Evolutionary conservation across 2,888 invertebrate species (phyloP).

Genomic region (Pyrgus malvae): DNA sequence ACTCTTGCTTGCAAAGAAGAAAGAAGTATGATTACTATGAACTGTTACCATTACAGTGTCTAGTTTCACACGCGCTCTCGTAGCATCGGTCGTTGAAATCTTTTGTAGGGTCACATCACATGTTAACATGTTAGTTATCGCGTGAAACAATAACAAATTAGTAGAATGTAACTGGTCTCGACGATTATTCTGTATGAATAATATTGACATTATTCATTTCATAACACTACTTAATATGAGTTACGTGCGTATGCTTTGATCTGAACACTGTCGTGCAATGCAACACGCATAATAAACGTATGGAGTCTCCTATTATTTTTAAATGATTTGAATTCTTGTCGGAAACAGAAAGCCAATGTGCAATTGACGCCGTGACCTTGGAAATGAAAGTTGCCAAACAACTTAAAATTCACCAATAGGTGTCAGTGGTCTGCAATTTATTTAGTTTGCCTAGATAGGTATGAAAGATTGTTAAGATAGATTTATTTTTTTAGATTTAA

Average conservation of each 20-base stretch:
- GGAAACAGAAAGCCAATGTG: too few relatives aligned
- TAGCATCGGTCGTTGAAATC: conserved; percentile 59
- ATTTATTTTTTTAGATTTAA: too few relatives aligned
- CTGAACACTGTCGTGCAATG: conserved; percentile 10
- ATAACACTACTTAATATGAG: conserved; percentile 33
- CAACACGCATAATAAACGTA: conserved; percentile 2
- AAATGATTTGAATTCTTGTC: background rate
- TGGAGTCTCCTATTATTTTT: background rate
- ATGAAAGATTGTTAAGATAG: too few relatives aligned
- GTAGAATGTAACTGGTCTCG: background rate
- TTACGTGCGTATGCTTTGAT: conserved; percentile 24
- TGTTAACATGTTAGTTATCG: background rate
- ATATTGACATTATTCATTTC: conserved; percentile 35
- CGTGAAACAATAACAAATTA: background rate
- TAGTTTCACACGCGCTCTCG: conserved; percentile 36
- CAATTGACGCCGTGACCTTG: conserved; percentile 37
- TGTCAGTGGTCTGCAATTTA: background rate
- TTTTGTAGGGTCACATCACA: conserved; percentile 41
- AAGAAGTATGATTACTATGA: too few relatives aligned
- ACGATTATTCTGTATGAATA: conserved; percentile 3
- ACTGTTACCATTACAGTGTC: too few relatives aligned
- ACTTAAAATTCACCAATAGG: background rate
- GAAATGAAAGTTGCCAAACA: conserved; percentile 52
- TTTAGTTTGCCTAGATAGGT: too few relatives aligned
- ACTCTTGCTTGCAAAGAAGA: background rate